Conservation (phyloP, 2,113 vertebrate species). For the Herpetotheres cachinnans region DNA sequence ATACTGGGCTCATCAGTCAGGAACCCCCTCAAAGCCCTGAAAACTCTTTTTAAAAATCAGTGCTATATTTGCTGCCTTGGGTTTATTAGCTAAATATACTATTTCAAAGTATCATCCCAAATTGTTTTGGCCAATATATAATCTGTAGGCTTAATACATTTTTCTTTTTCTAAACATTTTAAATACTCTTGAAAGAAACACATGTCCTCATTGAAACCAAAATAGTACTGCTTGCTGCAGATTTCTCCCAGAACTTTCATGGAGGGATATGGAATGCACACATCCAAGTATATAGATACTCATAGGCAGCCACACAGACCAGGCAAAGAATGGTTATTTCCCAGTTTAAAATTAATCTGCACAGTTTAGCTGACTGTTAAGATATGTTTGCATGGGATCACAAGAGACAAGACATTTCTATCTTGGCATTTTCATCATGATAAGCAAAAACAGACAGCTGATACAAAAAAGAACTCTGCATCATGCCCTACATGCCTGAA, state of each 20-base stretch:
- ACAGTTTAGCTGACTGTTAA: not conserved
- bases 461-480: not conserved
- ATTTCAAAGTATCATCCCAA: not conserved
- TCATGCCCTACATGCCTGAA: not conserved
- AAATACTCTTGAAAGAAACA: not conserved
- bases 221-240: not conserved
- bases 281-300: not conserved
- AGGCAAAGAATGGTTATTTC: not conserved
- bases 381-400: not conserved
- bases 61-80: not conserved
- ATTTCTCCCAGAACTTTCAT: not conserved
- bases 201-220: not conserved
- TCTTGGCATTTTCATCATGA: not conserved
- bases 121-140: not conserved
- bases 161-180: not conserved
- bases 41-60: not conserved
- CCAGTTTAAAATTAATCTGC: not conserved
- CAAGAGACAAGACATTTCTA: not conserved
- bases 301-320: not conserved
- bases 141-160: not conserved
- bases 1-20: not conserved
- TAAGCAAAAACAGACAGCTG: not conserved
- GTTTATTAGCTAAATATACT: not conserved
- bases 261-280: not conserved
- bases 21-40: not conserved